These are phyloP conservation scores for Felis catus DNA, from an alignment of 2,113 vertebrate genomes.

Conservation along the genomic window F.catus_Fca126_mat1.0 CM031414.1:61506501-61507000, in stretches of 20 bases:
- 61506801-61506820: not conserved
- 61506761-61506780: not conserved
- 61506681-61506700: not conserved
- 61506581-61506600: too few species aligned
- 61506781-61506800: not conserved
- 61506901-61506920: not conserved
- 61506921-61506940: not conserved
- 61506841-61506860: not conserved
- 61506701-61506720: not conserved
- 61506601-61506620: not conserved
- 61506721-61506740: not conserved
- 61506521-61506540: not conserved
- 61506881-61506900: not conserved
- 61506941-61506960: not conserved
- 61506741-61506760: not conserved
- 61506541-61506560: not conserved
- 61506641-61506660: fast-evolving
- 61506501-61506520: not conserved
- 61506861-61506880: not conserved
- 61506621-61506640: fast-evolving
- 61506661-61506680: not conserved
- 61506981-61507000: not conserved
- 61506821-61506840: not conserved
- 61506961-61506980: not conserved
- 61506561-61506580: not conserved